Percentiles rank a stretch among this genome's conserved stretches.
Conservation (phyloP, 2,797 vertebrate species). For the Anomalospiza imberbis region DNA sequence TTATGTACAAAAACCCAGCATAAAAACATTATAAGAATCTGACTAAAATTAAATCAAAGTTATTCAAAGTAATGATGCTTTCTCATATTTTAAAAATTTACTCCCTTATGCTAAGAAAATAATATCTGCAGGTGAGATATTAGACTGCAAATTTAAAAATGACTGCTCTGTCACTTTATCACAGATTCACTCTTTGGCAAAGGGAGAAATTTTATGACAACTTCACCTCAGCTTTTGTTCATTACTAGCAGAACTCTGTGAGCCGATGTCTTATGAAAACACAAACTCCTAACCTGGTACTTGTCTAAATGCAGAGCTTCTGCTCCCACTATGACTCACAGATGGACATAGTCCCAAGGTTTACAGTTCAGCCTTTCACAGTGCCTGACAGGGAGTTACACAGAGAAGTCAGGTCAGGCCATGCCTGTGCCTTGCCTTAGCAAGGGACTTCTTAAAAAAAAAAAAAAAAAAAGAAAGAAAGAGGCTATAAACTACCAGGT, state of each 20-base stretch:
- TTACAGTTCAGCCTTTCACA: background rate
- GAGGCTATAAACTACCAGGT: background rate
- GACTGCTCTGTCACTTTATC: background rate
- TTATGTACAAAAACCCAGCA: conserved; percentile 1
- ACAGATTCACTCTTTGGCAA: background rate
- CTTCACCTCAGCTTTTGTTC: background rate
- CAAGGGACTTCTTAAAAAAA: background rate
- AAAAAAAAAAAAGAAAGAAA: no score
- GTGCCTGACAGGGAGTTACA: accelerated
- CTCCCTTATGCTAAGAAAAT: background rate
- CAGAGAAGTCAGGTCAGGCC: background rate
- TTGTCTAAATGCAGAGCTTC: background rate
- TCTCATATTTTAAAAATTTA: background rate
- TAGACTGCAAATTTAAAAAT: background rate
- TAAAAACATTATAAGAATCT: background rate
- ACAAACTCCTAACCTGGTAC: background rate
- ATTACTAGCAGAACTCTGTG: background rate
- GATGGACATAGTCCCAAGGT: background rate
- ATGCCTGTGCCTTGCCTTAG: background rate
- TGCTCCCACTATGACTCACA: background rate
- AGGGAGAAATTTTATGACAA: background rate
- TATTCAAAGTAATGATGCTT: background rate
- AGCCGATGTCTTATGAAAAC: background rate
- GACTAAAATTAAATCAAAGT: background rate
- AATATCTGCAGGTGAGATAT: background rate